Conservation (phyloP, 2,797 vertebrate genomes). For the Notamacropus eugenii region DNA sequence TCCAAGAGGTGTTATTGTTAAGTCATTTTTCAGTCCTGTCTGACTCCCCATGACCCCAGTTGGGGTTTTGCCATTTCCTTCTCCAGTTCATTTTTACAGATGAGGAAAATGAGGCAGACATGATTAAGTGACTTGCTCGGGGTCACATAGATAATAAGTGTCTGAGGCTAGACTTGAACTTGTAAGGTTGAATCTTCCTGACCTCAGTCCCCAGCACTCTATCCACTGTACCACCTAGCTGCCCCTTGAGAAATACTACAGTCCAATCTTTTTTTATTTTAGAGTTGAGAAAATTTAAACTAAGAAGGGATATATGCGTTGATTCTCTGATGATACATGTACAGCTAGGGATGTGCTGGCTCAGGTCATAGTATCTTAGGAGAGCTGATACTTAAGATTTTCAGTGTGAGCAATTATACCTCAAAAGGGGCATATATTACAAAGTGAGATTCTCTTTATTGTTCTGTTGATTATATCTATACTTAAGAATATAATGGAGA, state of each 20-base stretch:
- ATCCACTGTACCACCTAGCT: not conserved
- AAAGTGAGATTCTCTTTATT: not conserved
- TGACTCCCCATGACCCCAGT: not conserved
- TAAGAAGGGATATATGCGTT: not conserved
- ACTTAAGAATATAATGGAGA: not conserved
- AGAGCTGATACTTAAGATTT: not conserved
- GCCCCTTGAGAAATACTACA: not conserved
- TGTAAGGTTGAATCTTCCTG: no score
- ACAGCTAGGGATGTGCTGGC: not conserved
- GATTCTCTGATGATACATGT: not conserved
- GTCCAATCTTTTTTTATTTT: not conserved
- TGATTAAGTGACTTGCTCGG: not conserved
- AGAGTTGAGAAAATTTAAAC: not conserved
- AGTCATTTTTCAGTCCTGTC: not conserved
- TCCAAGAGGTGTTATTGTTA: not conserved
- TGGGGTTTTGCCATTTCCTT: not conserved
- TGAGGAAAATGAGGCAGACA: not conserved
- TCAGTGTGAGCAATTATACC: not conserved
- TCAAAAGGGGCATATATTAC: not conserved
- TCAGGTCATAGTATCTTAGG: not conserved
- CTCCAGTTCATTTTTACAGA: not conserved
- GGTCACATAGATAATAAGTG: not conserved
- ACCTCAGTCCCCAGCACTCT: not conserved
- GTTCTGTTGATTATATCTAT: not conserved
- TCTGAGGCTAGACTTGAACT: not conserved